Percentiles rank a stretch among this genome's conserved stretches.
phyloP scores from a whole-genome alignment of 2,797 vertebrate genomes.

The Tarsius wallacei region DNA sequence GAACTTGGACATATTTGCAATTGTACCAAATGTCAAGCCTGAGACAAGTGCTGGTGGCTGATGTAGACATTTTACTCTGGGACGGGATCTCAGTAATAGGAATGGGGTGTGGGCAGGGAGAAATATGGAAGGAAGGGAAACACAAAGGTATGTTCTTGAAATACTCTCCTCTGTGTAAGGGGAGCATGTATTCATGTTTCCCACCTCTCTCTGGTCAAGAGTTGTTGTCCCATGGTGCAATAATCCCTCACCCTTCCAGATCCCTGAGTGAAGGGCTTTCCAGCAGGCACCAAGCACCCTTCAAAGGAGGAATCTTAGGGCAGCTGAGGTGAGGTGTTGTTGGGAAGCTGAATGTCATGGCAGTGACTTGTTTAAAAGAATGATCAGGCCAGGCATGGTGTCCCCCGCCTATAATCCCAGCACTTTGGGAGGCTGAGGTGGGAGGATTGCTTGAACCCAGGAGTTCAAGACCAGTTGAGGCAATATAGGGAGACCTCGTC shows the following conservation, averaged over 20 bases:
- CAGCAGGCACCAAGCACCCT: too few relatives aligned
- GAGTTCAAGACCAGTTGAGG: too few relatives aligned
- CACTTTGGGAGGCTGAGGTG: too few relatives aligned
- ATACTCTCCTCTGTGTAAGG: background rate
- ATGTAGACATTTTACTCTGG: background rate
- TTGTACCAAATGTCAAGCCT: background rate
- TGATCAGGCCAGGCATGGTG: background rate
- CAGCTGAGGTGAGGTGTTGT: too few relatives aligned
- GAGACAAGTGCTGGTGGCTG: background rate
- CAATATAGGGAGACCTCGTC: too few relatives aligned
- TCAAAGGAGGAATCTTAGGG: background rate
- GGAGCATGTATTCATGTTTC: fast-evolving
- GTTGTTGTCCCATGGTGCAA: too few relatives aligned
- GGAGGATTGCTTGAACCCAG: too few relatives aligned
- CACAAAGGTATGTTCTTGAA: background rate
- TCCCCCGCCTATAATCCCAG: too few relatives aligned
- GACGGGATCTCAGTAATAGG: background rate
- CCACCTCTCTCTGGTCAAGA: background rate
- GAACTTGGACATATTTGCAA: background rate
- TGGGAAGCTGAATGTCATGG: background rate
- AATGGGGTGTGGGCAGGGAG: background rate
- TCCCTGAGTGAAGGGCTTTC: background rate
- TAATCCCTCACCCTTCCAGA: background rate
- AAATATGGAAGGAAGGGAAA: background rate
- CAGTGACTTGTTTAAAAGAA: background rate